Conservation (phyloP, 1,140 invertebrate genomes). For the Hyposmocoma kahamanoa region DNA sequence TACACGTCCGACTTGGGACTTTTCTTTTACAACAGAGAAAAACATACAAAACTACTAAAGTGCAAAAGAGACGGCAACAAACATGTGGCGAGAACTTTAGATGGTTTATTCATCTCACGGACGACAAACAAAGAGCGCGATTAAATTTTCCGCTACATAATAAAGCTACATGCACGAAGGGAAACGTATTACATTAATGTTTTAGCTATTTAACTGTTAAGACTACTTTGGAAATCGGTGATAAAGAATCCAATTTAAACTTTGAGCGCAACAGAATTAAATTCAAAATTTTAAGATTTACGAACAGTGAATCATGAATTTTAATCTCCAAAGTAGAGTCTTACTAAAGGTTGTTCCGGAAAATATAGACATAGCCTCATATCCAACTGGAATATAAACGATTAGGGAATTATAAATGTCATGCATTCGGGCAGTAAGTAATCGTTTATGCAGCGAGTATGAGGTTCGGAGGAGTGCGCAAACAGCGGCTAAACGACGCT, state of each 20-base stretch:
- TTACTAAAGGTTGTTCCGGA: too few species aligned
- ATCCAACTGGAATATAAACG: too few species aligned
- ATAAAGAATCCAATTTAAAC: too few species aligned
- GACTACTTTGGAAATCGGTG: too few species aligned
- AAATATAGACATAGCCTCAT: too few species aligned
- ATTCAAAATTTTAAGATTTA: too few species aligned
- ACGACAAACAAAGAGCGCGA: conserved; percentile 54
- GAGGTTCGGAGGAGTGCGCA: not conserved
- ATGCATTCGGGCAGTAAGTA: too few species aligned
- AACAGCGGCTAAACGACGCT: conserved; percentile 17
- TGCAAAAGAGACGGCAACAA: conserved; percentile 24
- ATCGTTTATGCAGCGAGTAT: not conserved
- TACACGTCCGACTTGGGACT: conserved; percentile 36
- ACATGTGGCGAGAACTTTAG: conserved; percentile 29
- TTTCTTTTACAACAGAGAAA: conserved; percentile 31
- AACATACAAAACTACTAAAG: conserved; percentile 24
- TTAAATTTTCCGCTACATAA: conserved; percentile 68
- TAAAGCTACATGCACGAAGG: conserved; percentile 46
- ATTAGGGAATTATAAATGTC: too few species aligned
- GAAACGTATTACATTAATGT: conserved; percentile 9
- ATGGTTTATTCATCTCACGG: conserved; percentile 63
- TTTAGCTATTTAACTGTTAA: not conserved
- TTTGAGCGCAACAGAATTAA: too few species aligned
- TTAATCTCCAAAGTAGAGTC: too few species aligned
- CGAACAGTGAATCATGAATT: too few species aligned